Evolutionary conservation across 2,888 invertebrate genomes (phyloP).

Genomic region (Drosophila merina): DNA sequence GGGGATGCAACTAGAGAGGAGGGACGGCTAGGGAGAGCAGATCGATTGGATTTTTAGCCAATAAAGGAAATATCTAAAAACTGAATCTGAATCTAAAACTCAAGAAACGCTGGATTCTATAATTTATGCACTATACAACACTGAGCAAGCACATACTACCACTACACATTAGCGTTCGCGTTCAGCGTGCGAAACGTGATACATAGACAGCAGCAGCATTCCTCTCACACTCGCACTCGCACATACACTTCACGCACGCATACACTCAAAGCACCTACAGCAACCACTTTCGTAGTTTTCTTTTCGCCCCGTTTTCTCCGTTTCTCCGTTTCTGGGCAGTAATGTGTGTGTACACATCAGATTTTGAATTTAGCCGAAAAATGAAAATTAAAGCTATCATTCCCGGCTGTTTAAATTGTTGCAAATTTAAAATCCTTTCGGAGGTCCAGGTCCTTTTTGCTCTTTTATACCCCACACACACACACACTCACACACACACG

Average conservation of each 20-base stretch:
- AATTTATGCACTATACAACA: conserved; percentile 74
- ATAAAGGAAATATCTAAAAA: conserved; percentile 50
- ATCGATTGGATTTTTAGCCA: conserved; percentile 62
- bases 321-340: conserved; percentile 50
- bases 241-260: conserved; percentile 35
- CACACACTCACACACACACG: conserved; percentile 19
- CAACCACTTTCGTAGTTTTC: conserved; percentile 75
- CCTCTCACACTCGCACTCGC: conserved; percentile 62
- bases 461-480: conserved; percentile 10
- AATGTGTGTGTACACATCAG: conserved; percentile 44
- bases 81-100: conserved; percentile 26
- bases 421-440: conserved; percentile 33
- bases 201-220: conserved; percentile 71
- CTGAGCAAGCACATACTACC: conserved; percentile 44
- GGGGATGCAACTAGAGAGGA: conserved; percentile 68
- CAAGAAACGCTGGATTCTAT: conserved; percentile 42
- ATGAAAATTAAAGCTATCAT: conserved; percentile 13
- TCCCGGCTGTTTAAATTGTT: conserved; percentile 7
- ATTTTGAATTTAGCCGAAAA: conserved; percentile 31
- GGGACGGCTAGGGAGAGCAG: conserved; percentile 50
- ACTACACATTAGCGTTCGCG: background rate
- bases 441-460: conserved; percentile 25
- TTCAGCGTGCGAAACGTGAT: conserved; percentile 68
- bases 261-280: conserved; percentile 59
- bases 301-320: conserved; percentile 55